Base-by-base conservation (phyloP, 2,113 vertebrate genomes). In the Lutjanus erythropterus region DNA sequence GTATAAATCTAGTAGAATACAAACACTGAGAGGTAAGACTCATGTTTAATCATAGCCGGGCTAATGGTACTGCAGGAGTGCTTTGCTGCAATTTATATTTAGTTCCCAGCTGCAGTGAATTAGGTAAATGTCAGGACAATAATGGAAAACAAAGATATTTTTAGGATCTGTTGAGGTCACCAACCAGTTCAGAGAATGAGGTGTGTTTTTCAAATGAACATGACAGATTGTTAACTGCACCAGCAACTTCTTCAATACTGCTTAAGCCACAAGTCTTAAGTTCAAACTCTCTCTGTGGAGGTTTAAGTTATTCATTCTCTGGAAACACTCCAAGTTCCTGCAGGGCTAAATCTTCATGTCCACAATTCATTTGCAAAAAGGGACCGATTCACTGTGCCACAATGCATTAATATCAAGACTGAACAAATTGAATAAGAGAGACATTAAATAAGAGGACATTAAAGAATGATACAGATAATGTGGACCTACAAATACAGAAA, bases 41-140 rank as follows among this genome's bases (percentile, higher is more conserved):
- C 64, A 53, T 23, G 47, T 84, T 84, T 78, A 60, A 75, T 84
- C 73, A 71, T 35, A 66, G 62, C 33, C 47, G 29, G 31, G 39
- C 19, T 80, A 74, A 74, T 77, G 65, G 64, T 69, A 25, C 71
- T 65, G 29, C 53, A 52, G 37, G 25, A 21, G n/a, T 60, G 31
- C 50, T 70, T 72, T 70, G 31, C 29, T 66, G n/a, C 25, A 65
- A 46, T 74, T 72, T 69, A 65, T 68, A 66, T 76, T 71, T 64
- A 53, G 56, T 83, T 46, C 14, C 59, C 10, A 53, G 53, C 53
- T 55, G 21, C 72, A 75, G 47, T 64, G 49, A 78, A 78, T 74
- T 56, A 67, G 23, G 8, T 67, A 6, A 78, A 49, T 64, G 50
- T 61, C 39, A 58, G 60, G 41, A 46, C 59, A 71, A 39, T 79